These are phyloP conservation scores for Tupaia tana DNA, from an alignment of 2,113 vertebrate genomes.

Conservation along the genomic window DNA sequence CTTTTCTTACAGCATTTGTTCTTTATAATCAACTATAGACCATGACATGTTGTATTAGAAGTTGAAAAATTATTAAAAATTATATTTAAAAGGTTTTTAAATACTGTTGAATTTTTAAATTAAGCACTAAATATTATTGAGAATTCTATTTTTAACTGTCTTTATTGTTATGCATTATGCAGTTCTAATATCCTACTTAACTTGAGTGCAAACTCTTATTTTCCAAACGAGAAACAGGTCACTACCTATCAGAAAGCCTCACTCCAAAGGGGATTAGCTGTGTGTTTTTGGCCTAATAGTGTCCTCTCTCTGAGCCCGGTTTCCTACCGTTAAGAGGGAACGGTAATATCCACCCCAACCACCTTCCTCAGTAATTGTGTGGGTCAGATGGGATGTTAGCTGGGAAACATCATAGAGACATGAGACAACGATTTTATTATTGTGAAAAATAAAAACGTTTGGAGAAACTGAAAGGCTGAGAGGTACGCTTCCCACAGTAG, in stretches of 20 bases:
- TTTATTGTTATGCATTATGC: not conserved
- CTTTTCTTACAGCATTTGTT: not conserved
- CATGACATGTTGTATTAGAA: constrained; percentile 23
- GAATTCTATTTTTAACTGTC: constrained; percentile 35
- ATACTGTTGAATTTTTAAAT: constrained; percentile 1
- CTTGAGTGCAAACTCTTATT: not conserved
- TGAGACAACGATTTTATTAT: not conserved
- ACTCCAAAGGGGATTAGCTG: not conserved
- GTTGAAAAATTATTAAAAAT: constrained; percentile 39
- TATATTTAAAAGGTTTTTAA: not conserved
- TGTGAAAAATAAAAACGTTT: not conserved
- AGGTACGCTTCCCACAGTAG: not conserved
- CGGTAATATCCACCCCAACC: not conserved
- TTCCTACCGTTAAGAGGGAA: not conserved
- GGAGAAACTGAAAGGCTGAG: not conserved
- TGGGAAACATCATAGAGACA: not conserved
- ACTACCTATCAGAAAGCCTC: not conserved
- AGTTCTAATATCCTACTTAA: not conserved
- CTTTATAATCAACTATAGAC: not conserved
- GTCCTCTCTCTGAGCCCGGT: not conserved
- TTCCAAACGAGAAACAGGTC: not conserved
- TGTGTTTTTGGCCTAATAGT: not conserved
- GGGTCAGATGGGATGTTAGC: not conserved
- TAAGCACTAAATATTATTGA: not conserved
- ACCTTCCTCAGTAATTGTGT: not conserved